These are phyloP conservation scores for Brachionus paranguensis DNA, from an alignment of 1,140 invertebrate species.

Conservation along the genomic window DNA sequence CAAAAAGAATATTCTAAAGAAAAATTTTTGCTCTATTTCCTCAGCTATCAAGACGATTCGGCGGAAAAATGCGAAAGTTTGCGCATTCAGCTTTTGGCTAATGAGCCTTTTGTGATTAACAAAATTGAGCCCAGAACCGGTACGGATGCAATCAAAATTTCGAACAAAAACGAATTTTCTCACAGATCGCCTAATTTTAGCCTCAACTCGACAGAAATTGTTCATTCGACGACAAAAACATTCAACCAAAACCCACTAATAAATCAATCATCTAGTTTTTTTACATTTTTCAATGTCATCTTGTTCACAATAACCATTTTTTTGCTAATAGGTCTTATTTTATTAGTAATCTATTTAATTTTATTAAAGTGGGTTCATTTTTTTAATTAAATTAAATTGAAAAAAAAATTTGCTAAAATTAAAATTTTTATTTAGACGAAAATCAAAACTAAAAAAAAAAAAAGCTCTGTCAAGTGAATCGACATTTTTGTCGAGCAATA, in stretches of 20 bases:
- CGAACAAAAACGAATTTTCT: neutral
- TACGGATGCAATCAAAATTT: neutral
- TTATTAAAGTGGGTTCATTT: neutral
- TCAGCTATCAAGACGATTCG: neutral
- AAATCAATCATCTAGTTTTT: neutral
- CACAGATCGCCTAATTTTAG: neutral
- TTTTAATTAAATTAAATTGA: neutral
- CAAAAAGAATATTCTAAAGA: neutral
- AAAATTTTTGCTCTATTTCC: conserved; percentile 23
- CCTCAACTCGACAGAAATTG: neutral
- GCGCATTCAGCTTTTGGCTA: neutral
- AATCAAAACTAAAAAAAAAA: neutral
- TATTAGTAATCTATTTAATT: neutral
- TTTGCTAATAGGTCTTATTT: conserved; percentile 13
- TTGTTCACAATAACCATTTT: neutral
- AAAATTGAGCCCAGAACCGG: neutral
- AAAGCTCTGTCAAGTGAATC: conserved; percentile 5
- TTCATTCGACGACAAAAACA: neutral
- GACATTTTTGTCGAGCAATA: conserved; percentile 1
- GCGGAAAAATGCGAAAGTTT: neutral
- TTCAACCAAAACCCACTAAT: neutral
- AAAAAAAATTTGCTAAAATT: neutral
- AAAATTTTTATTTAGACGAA: neutral
- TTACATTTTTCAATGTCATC: neutral
- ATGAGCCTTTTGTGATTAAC: neutral